Conservation (phyloP, 2,113 vertebrate genomes). For the Myodes glareolus region DNA sequence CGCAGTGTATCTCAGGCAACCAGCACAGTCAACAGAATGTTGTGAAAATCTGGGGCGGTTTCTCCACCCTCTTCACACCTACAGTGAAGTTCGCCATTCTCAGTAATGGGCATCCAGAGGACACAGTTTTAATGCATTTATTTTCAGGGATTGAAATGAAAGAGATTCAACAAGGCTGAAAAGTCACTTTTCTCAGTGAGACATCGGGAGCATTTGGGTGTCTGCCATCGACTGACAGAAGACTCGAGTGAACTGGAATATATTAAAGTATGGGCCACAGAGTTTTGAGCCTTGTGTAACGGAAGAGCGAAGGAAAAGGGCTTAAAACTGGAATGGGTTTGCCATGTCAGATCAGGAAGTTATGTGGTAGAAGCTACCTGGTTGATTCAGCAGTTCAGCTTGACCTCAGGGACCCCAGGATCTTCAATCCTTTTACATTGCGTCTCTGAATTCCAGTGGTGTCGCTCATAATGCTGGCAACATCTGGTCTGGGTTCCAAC, state of each 20-base stretch:
- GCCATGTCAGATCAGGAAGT: neutral
- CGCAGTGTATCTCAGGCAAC: neutral
- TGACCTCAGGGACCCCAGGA: neutral
- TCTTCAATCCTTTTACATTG: neutral
- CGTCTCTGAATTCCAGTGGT: neutral
- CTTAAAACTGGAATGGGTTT: neutral
- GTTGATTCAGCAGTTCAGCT: neutral
- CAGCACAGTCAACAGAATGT: neutral
- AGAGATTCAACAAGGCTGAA: neutral
- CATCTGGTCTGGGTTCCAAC: neutral
- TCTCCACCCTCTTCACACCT: neutral
- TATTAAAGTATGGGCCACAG: neutral
- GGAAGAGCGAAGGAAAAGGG: conserved; percentile 31
- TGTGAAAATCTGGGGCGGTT: neutral
- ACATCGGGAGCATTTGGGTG: neutral
- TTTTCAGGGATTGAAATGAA: neutral
- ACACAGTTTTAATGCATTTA: neutral
- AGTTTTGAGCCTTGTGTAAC: neutral
- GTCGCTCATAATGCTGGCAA: neutral
- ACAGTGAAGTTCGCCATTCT: neutral
- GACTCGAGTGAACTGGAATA: neutral
- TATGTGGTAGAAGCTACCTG: neutral
- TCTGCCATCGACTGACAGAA: neutral
- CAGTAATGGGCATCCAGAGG: neutral
- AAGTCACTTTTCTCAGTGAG: neutral